These are phyloP conservation scores for Caenorhabditis japonica DNA, from an alignment of 2,888 invertebrate genomes.

Conservation along the genomic window DNA sequence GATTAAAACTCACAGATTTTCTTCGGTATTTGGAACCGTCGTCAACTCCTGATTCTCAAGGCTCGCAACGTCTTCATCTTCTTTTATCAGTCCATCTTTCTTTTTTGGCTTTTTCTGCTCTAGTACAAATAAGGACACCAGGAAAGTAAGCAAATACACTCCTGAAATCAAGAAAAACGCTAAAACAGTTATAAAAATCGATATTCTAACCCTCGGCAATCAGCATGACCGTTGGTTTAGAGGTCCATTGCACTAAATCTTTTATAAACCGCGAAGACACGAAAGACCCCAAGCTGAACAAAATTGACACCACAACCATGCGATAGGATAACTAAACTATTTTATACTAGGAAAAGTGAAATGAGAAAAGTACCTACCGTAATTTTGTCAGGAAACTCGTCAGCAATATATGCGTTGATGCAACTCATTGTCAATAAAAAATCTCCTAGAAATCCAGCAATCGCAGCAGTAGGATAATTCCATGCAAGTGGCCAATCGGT, in stretches of 20 bases:
- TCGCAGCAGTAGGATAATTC: slow-evolving; percentile 58
- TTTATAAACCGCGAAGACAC: slow-evolving; percentile 62
- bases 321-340: slow-evolving; percentile 67
- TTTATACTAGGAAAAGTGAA: slow-evolving; percentile 2
- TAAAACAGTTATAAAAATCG: background rate
- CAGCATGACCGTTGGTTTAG: slow-evolving; percentile 52
- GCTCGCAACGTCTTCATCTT: slow-evolving; percentile 14
- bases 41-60: slow-evolving; percentile 22
- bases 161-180: slow-evolving; percentile 11
- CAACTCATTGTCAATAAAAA: slow-evolving; percentile 72
- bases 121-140: slow-evolving; percentile 28
- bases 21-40: background rate
- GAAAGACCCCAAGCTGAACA: slow-evolving; percentile 70
- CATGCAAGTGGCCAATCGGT: slow-evolving; percentile 67
- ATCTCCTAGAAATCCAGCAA: slow-evolving; percentile 69
- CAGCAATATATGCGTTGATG: slow-evolving; percentile 73
- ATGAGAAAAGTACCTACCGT: slow-evolving; percentile 31
- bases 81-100: slow-evolving; percentile 25
- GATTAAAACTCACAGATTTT: slow-evolving; percentile 18
- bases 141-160: slow-evolving; percentile 32
- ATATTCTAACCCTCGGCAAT: slow-evolving; percentile 56
- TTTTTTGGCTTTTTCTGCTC: slow-evolving; percentile 46
- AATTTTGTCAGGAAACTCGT: slow-evolving; percentile 69
- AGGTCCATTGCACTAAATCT: slow-evolving; percentile 56
- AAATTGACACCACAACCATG: slow-evolving; percentile 72